Base-by-base conservation (phyloP, 1,140 invertebrate species). In the Proctacanthus coquilletti region DNA sequence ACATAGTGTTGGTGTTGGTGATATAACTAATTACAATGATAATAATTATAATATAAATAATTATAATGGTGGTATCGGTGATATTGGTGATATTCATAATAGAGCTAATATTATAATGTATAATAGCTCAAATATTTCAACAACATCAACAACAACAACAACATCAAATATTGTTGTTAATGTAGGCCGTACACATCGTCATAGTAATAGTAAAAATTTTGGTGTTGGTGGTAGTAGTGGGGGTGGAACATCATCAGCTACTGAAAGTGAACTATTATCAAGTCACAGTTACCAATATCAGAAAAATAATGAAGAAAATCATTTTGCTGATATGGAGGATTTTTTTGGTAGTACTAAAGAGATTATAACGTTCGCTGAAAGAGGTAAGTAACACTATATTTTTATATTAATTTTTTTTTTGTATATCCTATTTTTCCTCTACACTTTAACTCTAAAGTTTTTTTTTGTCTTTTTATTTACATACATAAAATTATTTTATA, bases 341-440 rank as follows among this genome's bases (percentile, higher is more conserved):
- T 82, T 78, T 51, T 81, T 79, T 57, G 80, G 75, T 9, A 72
- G 73, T 41, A 83, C 80, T 4, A 78, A 78, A 18, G 80, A 84
- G 60, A 82, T 85, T 47, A 83, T 84, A 46, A 75, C 77, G 10
- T 85, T 85, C 52, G 79, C 80, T 4, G 80, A 84, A 55, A 73
- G 74, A 61, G 81, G 81, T 83, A 64, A 71, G 68, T 60, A 20
- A 6, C 23, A 9, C 3, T 29, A n/a, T n/a, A n/a, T n/a, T n/a
- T n/a, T n/a, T n/a, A n/a, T n/a, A n/a, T n/a, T n/a, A n/a, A n/a
- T n/a, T n/a, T n/a, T n/a, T n/a, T n/a, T n/a, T n/a, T n/a, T n/a
- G n/a, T n/a, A n/a, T n/a, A n/a, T n/a, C n/a, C n/a, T n/a, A n/a
- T n/a, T n/a, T n/a, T n/a, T n/a, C n/a, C n/a, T n/a, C n/a, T n/a